Conservation (phyloP, 2,888 invertebrate species). For the Pedicia rivosa region DNA sequence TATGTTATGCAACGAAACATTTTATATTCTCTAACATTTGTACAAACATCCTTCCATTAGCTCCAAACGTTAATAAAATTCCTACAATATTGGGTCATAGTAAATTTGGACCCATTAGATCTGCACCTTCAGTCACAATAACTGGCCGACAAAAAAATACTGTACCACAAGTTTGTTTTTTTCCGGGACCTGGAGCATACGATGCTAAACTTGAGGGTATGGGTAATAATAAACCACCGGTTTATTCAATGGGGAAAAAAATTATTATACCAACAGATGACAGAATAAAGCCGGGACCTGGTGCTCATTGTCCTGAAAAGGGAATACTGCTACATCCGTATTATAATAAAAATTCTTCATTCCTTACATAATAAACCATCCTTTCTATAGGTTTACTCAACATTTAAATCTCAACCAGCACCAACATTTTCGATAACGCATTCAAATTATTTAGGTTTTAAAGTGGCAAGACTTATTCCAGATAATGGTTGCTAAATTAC, state of each 20-base stretch:
- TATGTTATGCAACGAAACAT: too few species aligned
- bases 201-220: constrained; percentile 43
- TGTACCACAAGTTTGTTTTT: constrained; percentile 16
- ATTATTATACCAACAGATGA: constrained; percentile 62
- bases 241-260: constrained; percentile 75
- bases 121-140: constrained; percentile 76
- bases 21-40: too few species aligned
- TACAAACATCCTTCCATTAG: too few species aligned
- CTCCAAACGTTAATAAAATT: constrained; percentile 76
- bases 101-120: constrained; percentile 35
- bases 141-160: constrained; percentile 58
- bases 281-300: constrained; percentile 68
- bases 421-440: constrained; percentile 3
- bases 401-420: neutral
- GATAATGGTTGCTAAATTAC: too few species aligned
- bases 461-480: too few species aligned
- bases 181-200: constrained; percentile 70
- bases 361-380: neutral
- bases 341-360: neutral
- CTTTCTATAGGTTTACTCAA: neutral
- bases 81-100: constrained; percentile 53
- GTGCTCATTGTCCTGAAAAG: constrained; percentile 87
- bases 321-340: constrained; percentile 33
- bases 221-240: constrained; percentile 46
- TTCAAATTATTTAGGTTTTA: neutral